Evolutionary conservation across 2,797 vertebrate genomes (phyloP).

Genomic region (Eremophila alpestris): DNA sequence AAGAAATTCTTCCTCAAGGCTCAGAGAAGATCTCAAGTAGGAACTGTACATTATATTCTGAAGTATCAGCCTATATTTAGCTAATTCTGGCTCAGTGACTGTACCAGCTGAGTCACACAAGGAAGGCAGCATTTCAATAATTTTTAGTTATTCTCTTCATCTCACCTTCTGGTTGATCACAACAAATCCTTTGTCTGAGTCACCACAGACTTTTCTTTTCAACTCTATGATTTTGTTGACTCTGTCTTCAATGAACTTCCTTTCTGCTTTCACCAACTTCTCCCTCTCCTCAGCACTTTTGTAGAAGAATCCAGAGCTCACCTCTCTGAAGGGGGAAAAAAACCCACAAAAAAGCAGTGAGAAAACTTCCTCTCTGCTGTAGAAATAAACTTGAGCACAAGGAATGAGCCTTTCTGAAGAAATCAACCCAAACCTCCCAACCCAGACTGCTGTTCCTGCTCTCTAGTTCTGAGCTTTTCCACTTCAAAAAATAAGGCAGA

Average conservation of each 20-base stretch:
- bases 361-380: background rate
- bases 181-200: conserved; percentile 90
- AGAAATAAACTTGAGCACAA: background rate
- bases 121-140: background rate
- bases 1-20: background rate
- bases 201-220: conserved; percentile 87
- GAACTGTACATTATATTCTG: background rate
- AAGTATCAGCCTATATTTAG: background rate
- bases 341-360: background rate
- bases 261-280: conserved; percentile 93
- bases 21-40: background rate
- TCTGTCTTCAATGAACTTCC: conserved; percentile 95
- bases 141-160: background rate
- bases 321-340: conserved; percentile 78
- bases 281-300: conserved; percentile 95
- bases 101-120: background rate
- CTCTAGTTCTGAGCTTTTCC: background rate
- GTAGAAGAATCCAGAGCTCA: conserved; percentile 98
- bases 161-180: conserved; percentile 98
- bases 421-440: conserved; percentile 5
- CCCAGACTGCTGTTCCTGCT: background rate
- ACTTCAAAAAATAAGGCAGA: background rate
- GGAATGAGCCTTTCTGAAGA: background rate
- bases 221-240: conserved; percentile 93
- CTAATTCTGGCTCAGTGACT: background rate